Percentiles rank a stretch among this genome's conserved stretches.
phyloP scores from a whole-genome alignment of 2,113 vertebrate genomes.

The Corythoichthys intestinalis region DNA sequence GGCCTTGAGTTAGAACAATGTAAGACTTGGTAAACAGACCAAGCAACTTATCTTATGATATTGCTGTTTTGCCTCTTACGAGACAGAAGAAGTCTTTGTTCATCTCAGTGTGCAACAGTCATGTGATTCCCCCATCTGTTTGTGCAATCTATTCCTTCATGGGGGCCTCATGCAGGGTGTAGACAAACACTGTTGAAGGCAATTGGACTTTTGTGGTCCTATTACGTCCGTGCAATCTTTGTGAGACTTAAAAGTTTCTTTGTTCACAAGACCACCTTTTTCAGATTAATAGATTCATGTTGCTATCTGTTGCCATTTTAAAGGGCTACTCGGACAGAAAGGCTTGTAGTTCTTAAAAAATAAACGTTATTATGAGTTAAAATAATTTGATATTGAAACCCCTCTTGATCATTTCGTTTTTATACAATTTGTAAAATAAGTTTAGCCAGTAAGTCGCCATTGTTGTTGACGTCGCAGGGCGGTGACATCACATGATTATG shows the following conservation, averaged over 20 bases:
- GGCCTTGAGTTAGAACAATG: neutral
- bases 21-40: neutral
- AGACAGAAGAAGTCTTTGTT: constrained; percentile 42
- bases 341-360: no score
- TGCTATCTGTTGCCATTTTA: neutral
- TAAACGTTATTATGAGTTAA: no score
- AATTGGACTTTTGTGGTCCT: constrained; percentile 15
- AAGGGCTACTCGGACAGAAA: no score
- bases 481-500: no score
- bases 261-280: neutral
- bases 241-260: neutral
- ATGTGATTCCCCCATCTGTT: constrained; percentile 52
- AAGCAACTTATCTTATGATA: constrained; percentile 15
- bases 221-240: neutral
- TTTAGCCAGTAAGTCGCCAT: no score
- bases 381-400: no score
- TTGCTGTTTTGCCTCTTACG: constrained; percentile 3
- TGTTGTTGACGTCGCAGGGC: no score
- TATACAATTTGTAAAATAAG: no score
- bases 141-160: constrained; percentile 43
- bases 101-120: constrained; percentile 38
- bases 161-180: constrained; percentile 32
- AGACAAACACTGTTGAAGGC: constrained; percentile 21
- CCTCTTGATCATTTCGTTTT: no score
- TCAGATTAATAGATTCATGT: neutral